Conservation (phyloP, 2,888 invertebrate genomes). For the Drosophila recens region DNA sequence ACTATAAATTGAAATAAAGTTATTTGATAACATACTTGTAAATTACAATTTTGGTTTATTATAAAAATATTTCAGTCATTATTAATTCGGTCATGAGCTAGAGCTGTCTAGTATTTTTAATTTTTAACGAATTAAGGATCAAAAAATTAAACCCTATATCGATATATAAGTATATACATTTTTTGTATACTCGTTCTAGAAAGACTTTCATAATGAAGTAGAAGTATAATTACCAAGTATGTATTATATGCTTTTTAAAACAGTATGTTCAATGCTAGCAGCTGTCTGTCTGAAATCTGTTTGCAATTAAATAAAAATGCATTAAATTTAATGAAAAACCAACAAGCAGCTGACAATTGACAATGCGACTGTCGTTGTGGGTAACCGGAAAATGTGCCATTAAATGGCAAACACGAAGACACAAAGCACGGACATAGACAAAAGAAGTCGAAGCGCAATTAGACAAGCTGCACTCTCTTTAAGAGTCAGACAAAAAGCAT, state of each 20-base stretch:
- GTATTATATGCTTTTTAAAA: no score
- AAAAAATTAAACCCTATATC: no score
- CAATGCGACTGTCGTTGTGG: constrained; percentile 21
- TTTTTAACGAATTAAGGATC: no score
- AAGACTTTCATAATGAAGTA: no score
- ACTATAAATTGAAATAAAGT: no score
- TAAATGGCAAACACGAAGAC: constrained; percentile 65
- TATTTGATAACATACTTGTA: no score
- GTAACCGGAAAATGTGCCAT: constrained; percentile 73
- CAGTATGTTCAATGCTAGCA: background rate
- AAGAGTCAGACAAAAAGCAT: constrained; percentile 49
- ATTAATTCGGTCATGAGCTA: no score
- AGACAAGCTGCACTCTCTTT: constrained; percentile 33
- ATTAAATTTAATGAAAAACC: constrained; percentile 66
- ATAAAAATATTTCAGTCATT: no score
- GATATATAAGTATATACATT: no score
- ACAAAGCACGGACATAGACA: constrained; percentile 15
- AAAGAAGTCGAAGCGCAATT: constrained; percentile 15
- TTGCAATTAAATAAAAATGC: constrained; percentile 60
- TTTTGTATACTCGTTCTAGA: no score
- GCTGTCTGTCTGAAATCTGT: constrained; percentile 19
- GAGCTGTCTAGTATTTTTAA: no score
- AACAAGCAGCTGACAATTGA: constrained; percentile 35
- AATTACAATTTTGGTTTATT: no score
- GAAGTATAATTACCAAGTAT: background rate